These are phyloP conservation scores for Trachelus tabidus DNA, from an alignment of 2,888 invertebrate genomes.

Conservation along the genomic window DNA sequence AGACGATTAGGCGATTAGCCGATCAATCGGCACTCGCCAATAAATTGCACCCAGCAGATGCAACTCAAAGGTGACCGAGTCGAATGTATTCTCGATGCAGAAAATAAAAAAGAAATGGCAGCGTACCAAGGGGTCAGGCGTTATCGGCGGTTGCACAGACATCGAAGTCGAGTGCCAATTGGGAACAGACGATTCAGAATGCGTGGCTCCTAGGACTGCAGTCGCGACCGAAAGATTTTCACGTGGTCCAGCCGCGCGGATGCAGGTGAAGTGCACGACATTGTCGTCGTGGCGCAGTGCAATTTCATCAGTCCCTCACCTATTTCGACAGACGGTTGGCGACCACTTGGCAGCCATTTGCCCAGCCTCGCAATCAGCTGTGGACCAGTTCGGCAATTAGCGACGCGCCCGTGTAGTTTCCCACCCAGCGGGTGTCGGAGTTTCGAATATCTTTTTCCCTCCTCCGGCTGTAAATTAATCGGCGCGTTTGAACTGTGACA, in stretches of 20 bases:
- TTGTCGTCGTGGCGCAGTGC: not conserved
- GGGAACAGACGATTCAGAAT: not conserved
- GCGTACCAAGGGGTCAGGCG: not conserved
- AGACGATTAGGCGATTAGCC: too few species aligned
- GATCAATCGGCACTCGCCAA: too few species aligned
- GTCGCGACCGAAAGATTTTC: too few species aligned
- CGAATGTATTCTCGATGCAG: not conserved
- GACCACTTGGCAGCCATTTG: too few species aligned
- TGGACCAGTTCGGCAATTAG: not conserved
- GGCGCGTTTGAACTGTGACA: too few species aligned
- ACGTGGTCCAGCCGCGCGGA: not conserved
- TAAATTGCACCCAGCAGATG: too few species aligned
- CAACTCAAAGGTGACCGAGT: not conserved
- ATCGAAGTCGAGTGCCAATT: not conserved
- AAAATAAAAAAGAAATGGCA: slow-evolving; percentile 1
- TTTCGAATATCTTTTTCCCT: too few species aligned
- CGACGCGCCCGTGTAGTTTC: not conserved
- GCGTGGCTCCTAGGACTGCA: not conserved
- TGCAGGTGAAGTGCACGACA: slow-evolving; percentile 5
- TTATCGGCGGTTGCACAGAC: not conserved
- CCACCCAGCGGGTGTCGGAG: too few species aligned
- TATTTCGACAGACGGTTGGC: not conserved
- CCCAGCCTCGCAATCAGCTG: too few species aligned
- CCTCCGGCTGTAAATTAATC: too few species aligned
- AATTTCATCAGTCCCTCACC: not conserved